Percentiles rank a stretch among this genome's conserved stretches.
Evolutionary conservation across 92 coral and sea anemone genomes (phyloP).

Genomic region (Meandrina meandrites): DNA sequence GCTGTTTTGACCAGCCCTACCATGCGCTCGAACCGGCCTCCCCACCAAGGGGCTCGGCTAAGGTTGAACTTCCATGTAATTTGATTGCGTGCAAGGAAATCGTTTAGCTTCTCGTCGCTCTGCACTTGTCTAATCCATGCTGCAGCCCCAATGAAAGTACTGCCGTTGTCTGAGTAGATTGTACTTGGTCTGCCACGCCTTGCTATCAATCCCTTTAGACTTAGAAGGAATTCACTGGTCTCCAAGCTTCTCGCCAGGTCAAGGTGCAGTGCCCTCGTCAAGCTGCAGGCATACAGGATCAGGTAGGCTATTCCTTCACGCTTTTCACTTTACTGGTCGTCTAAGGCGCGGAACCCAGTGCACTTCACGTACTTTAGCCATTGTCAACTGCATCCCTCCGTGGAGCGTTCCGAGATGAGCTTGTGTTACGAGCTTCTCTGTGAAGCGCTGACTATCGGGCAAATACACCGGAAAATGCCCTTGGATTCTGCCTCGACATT

Average conservation of each 20-base stretch:
- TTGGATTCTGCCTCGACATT: conserved; percentile 14
- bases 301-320: conserved; percentile 26
- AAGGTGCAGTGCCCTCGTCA: not conserved
- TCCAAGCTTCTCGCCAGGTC: not conserved
- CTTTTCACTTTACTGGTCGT: not conserved
- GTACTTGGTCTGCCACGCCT: not conserved
- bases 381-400: no score
- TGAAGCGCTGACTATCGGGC: not conserved
- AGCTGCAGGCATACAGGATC: conserved; percentile 14
- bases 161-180: not conserved
- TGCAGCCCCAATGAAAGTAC: not conserved
- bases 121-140: not conserved
- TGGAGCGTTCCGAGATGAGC: not conserved
- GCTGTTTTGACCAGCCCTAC: not conserved
- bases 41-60: not conserved
- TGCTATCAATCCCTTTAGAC: not conserved
- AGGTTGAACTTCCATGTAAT: not conserved
- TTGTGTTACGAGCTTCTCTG: conserved; percentile 1
- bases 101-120: not conserved
- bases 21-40: not conserved
- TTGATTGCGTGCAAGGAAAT: not conserved
- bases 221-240: conserved; percentile 5
- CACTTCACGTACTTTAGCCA: not conserved
- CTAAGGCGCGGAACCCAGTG: conserved; percentile 13
- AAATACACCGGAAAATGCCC: not conserved